Evolutionary conservation across 2,888 invertebrate genomes (phyloP).

Genomic region (Mongoloraphidia duomilia): DNA sequence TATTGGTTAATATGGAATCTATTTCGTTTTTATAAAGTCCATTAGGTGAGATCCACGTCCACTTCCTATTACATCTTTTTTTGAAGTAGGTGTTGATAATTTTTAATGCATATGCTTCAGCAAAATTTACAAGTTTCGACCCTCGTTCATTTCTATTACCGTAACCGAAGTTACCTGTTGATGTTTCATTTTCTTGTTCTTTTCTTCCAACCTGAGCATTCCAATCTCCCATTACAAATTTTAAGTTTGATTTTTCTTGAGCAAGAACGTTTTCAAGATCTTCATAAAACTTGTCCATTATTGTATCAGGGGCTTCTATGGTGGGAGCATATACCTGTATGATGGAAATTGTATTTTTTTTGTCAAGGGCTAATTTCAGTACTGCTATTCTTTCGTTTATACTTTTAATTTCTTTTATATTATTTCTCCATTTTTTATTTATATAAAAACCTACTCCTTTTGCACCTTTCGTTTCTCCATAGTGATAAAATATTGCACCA

Average conservation of each 20-base stretch:
- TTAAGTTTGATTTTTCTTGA: neutral
- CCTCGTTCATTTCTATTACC: conserved; percentile 16
- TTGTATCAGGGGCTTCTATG: neutral
- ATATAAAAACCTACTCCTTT: no score
- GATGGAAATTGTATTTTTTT: no score
- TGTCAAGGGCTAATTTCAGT: no score
- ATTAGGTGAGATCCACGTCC: conserved; percentile 15
- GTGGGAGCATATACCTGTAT: neutral
- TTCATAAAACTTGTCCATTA: neutral
- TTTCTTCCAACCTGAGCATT: neutral
- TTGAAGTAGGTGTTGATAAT: conserved; percentile 15
- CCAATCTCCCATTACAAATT: neutral
- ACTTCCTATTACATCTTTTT: conserved; percentile 12
- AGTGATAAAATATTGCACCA: no score
- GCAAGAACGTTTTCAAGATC: neutral
- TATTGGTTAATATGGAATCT: conserved; percentile 15
- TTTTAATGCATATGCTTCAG: conserved; percentile 13
- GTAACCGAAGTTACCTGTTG: conserved; percentile 8
- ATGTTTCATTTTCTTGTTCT: neutral
- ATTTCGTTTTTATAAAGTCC: conserved; percentile 13
- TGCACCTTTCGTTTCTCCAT: no score
- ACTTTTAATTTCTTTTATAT: no score
- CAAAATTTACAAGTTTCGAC: conserved; percentile 14
- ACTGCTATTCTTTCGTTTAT: no score
- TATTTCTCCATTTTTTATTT: no score